Percentiles rank a stretch among this genome's conserved stretches.
Conservation (phyloP, 2,113 vertebrate genomes). For the Catagonus wagneri region DNA sequence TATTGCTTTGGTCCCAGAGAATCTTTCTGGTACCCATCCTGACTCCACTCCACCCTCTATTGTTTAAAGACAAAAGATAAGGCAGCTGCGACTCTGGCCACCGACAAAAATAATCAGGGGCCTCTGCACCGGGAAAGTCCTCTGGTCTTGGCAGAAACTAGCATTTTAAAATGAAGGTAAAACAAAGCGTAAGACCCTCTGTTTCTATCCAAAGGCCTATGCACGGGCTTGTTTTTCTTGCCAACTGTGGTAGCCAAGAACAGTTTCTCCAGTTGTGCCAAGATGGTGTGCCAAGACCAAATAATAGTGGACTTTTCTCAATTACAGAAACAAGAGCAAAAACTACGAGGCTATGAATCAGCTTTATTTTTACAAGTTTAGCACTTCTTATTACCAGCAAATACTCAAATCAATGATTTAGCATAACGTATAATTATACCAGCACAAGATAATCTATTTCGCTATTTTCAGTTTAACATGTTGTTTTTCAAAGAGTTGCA, state of each 20-base stretch:
- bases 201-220: conserved; percentile 35
- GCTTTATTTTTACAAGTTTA: conserved; percentile 61
- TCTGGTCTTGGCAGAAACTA: conserved; percentile 62
- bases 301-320: conserved; percentile 73
- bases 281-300: conserved; percentile 65
- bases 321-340: conserved; percentile 62
- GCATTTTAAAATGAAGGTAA: conserved; percentile 70
- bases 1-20: conserved; percentile 60
- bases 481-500: conserved; percentile 54
- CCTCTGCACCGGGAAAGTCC: conserved; percentile 61
- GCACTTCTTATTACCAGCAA: conserved; percentile 12
- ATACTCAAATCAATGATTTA: conserved; percentile 36
- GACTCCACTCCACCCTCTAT: conserved; percentile 64
- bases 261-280: conserved; percentile 67
- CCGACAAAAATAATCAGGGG: conserved; percentile 55
- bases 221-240: conserved; percentile 48
- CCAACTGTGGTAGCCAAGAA: conserved; percentile 71
- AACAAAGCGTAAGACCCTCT: conserved; percentile 63
- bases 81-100: conserved; percentile 64
- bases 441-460: conserved; percentile 19
- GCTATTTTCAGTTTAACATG: conserved; percentile 32
- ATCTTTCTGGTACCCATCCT: conserved; percentile 1
- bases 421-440: not conserved
- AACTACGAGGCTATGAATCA: conserved; percentile 19
- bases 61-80: conserved; percentile 77